phyloP scores from a whole-genome alignment of 2,888 invertebrate genomes.

The Teleogryllus oceanicus region DNA sequence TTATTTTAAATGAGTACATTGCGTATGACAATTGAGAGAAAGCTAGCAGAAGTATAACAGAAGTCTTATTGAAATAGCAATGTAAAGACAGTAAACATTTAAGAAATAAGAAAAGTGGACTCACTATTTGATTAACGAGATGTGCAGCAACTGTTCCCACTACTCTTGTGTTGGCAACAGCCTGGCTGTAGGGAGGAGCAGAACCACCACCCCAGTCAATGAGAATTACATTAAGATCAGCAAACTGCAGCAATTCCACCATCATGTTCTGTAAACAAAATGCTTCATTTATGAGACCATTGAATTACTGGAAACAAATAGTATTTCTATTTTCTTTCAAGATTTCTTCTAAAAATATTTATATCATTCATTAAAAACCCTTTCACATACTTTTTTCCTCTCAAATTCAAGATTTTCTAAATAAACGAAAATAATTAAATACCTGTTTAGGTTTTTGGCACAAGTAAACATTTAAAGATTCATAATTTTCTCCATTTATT shows the following conservation, averaged over 20 bases:
- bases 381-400: conserved; percentile 9
- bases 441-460: too few species aligned
- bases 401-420: conserved; percentile 21
- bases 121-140: conserved; percentile 51
- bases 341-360: too few species aligned
- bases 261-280: conserved; percentile 65
- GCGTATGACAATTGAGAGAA: too few species aligned
- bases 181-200: conserved; percentile 84
- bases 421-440: too few species aligned
- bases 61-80: too few species aligned
- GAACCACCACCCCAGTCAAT: conserved; percentile 86
- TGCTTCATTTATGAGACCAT: not conserved
- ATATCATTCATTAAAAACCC: not conserved
- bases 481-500: too few species aligned
- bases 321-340: too few species aligned
- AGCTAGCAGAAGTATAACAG: too few species aligned
- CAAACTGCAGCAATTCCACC: conserved; percentile 66
- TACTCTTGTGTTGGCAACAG: conserved; percentile 84
- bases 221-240: conserved; percentile 70
- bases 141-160: conserved; percentile 81
- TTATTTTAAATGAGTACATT: too few species aligned
- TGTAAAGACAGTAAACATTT: too few species aligned
- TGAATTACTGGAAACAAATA: too few species aligned
- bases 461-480: too few species aligned
- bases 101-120: conserved; percentile 29